Percentiles rank a stretch among this genome's conserved stretches.
phyloP scores from a whole-genome alignment of 2,888 invertebrate genomes.

The Archips crataeganus region DNA sequence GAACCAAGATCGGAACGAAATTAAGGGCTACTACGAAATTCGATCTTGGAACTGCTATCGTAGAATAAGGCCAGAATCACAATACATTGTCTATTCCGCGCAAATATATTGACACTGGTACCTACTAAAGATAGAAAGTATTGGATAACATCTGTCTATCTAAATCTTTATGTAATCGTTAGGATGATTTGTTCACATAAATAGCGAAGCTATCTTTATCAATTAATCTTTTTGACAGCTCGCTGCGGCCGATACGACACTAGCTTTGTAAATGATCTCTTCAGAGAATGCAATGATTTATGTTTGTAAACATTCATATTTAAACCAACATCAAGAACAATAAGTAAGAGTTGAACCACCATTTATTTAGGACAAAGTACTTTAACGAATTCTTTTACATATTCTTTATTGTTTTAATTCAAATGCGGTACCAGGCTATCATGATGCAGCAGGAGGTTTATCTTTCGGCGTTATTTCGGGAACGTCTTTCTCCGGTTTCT shows the following conservation, averaged over 20 bases:
- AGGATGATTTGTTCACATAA: background rate
- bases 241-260: background rate
- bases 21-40: no score
- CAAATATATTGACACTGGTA: no score
- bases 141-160: background rate
- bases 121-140: no score
- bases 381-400: background rate
- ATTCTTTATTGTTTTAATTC: background rate
- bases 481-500: background rate
- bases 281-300: conserved; percentile 5
- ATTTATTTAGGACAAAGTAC: no score
- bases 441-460: background rate
- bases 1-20: no score
- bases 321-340: background rate
- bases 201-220: background rate
- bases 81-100: no score
- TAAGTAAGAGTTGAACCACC: background rate
- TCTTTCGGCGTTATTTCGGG: background rate
- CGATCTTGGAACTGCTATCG: no score
- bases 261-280: background rate
- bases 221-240: conserved; percentile 1
- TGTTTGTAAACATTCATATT: background rate
- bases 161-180: background rate
- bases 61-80: no score
- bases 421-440: background rate